Evolutionary conservation across 2,888 invertebrate species (phyloP).

Genomic region (Apoderus coryli): DNA sequence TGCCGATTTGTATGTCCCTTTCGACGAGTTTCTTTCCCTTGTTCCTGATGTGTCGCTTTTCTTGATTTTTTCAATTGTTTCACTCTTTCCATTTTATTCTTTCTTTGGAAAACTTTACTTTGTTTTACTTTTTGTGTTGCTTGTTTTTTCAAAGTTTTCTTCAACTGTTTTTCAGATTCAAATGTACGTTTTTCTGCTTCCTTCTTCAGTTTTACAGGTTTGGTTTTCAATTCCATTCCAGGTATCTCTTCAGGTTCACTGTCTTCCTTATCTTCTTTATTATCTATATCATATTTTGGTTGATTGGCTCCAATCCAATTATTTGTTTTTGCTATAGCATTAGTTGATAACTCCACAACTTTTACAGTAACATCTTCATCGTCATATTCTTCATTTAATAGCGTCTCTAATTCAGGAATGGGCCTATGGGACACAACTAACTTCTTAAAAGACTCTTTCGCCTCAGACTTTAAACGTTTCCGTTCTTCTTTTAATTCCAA

Average conservation of each 20-base stretch:
- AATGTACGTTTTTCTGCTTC: constrained; percentile 26
- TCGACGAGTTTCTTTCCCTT: too few species aligned
- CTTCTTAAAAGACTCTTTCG: constrained; percentile 57
- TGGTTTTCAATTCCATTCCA: constrained; percentile 33
- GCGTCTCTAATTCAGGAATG: constrained; percentile 52
- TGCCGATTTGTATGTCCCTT: too few species aligned
- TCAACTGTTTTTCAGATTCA: constrained; percentile 50
- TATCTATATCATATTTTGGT: constrained; percentile 29
- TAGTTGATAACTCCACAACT: constrained; percentile 58
- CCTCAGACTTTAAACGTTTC: constrained; percentile 60
- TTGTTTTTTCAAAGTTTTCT: constrained; percentile 52
- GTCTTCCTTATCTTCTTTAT: constrained; percentile 24
- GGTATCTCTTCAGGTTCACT: constrained; percentile 28
- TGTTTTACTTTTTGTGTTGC: constrained; percentile 59
- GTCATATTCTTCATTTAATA: constrained; percentile 56
- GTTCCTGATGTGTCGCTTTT: constrained; percentile 31
- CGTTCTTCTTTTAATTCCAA: constrained; percentile 58
- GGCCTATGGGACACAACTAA: constrained; percentile 56
- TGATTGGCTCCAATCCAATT: constrained; percentile 60
- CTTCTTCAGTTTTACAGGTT: constrained; percentile 17
- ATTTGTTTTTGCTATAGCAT: constrained; percentile 52
- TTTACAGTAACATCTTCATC: constrained; percentile 65
- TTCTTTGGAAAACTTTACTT: constrained; percentile 63
- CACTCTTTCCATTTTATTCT: constrained; percentile 52
- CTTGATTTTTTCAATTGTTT: constrained; percentile 54